Evolutionary conservation across 1,140 invertebrate genomes (phyloP), one percentile per base, ranked within the genome.

Genomic region (Drosophila fuyamai): DNA sequence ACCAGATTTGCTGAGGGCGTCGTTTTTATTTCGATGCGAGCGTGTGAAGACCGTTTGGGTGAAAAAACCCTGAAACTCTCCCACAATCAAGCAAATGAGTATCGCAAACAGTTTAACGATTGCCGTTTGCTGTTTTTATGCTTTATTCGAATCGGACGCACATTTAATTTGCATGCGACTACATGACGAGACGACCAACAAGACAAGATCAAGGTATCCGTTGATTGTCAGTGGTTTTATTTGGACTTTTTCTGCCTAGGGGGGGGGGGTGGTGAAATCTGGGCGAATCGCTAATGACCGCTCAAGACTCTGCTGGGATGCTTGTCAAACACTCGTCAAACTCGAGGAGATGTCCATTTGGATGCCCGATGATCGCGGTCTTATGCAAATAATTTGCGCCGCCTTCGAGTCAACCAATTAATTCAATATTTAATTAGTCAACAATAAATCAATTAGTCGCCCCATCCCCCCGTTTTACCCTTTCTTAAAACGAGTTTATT

Each of bases 371-470:
- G 36, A 38, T 38, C 36, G 55, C 41, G 51, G 44, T 50, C 60
- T 73, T 89, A 88, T 88, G 84, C 66, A 88, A 88, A 88, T 88
- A 79, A 85, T 78, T 65, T 81, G 60, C 57, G 73, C 41, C 41
- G 62, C 32, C 65, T 85, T 73, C 46, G 40, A 71, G 63, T 18
- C 57, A 71, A 83, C 67, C 84, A 88, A 88, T 88, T 84, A 88
- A 89, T 89, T 89, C 81, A 89, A 88, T 88, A 89, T 89, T 88
- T 88, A 88, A 88, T 88, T 88, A 88, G 84, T 83, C 73, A 88
- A 88, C 84, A 88, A 84, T 89, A 88, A 88, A 88, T 89, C 84
- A 88, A 88, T 88, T 88, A 89, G 83, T 88, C 68, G 67, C 58
- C 5, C 29, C 40, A 18, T 16, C 46, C 8, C 23, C 40, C 16